Evolutionary conservation across 2,888 invertebrate genomes (phyloP), one percentile per base, ranked within the genome.

Genomic region (Euplexia lucipara): DNA sequence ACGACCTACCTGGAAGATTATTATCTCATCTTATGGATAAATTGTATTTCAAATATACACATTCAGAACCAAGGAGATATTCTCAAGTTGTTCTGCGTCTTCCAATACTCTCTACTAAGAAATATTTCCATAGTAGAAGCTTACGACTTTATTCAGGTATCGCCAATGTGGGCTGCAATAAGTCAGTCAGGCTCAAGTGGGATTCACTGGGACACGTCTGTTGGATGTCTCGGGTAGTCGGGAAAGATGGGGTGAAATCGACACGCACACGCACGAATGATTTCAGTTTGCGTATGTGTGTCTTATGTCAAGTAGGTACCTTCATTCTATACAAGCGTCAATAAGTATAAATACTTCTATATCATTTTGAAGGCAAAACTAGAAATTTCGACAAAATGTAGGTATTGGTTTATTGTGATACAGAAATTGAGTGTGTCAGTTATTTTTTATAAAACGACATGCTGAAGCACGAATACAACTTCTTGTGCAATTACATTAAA

Each of bases 141-240:
- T 30, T 39, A 35, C 26, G 48, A 42, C 48, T 63, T 42, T 70
- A 53, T 56, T 72, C 51, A 72, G 51, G 74, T 65, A 73, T 78
- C 16, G 73, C n/a, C 56, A 42, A 72, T 78, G 66, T 56, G 47
- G 78, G 66, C 5, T 26, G 26, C 30, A 72, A 72, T 72, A 78
- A 72, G 73, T 72, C 56, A 72, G 56, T 76, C 53, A 39, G 73
- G 71, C 54, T 71, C 73, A 78, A 71, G 66, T 52, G 66, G 78
- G 71, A 71, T 71, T 78, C 65, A 56, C 16, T 22, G 65, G 39
- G 73, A 72, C 78, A 56, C 78, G 73, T 78, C 54, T 71, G 78
- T 63, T 52, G 30, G 51, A 48, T 56, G 73, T 77, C 72, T 48
- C 45, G 26, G 37, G 30, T n/a, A 72, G 30, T 54, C 30, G 34